These are phyloP conservation scores for Sebastes kiyomatsui DNA, from an alignment of 2,797 vertebrate species.

Conservation along the genomic window DNA sequence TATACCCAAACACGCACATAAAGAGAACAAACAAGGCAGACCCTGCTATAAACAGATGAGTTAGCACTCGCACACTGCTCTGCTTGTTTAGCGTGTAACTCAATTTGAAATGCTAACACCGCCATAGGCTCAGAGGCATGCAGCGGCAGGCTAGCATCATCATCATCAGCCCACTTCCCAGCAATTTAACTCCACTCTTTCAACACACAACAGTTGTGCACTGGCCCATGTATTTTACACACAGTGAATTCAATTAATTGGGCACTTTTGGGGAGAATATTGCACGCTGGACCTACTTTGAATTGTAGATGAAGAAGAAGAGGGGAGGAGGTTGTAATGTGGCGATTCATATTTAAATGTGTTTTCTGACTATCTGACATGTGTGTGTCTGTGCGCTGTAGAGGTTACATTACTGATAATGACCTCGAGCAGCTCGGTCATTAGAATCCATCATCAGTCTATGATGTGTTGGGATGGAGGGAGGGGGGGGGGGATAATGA, in stretches of 20 bases:
- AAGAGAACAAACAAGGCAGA: conserved; percentile 52
- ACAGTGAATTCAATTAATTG: conserved; percentile 78
- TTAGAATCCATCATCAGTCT: conserved; percentile 48
- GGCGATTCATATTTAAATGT: conserved; percentile 22
- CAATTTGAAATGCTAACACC: conserved; percentile 84
- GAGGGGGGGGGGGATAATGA: conserved; percentile 11
- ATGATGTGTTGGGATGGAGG: conserved; percentile 1
- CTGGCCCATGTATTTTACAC: conserved; percentile 70
- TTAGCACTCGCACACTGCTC: conserved; percentile 52
- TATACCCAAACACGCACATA: conserved; percentile 12
- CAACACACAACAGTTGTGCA: conserved; percentile 47
- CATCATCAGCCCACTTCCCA: conserved; percentile 63
- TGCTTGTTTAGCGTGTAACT: conserved; percentile 82
- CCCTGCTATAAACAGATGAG: conserved; percentile 61
- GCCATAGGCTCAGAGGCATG: conserved; percentile 66
- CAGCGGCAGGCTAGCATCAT: conserved; percentile 52
- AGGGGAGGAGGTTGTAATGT: not conserved
- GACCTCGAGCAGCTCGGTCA: conserved; percentile 30
- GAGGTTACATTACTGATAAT: conserved; percentile 53
- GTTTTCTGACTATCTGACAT: conserved; percentile 9
- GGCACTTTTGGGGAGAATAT: conserved; percentile 68
- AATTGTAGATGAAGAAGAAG: conserved; percentile 64
- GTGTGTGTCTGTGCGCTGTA: not conserved
- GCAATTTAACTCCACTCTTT: conserved; percentile 70
- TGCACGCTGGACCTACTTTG: conserved; percentile 61